Evolutionary conservation across 2,888 invertebrate species (phyloP), one percentile per base, ranked within the genome.

Genomic region (Drosophila melanosoma): DNA sequence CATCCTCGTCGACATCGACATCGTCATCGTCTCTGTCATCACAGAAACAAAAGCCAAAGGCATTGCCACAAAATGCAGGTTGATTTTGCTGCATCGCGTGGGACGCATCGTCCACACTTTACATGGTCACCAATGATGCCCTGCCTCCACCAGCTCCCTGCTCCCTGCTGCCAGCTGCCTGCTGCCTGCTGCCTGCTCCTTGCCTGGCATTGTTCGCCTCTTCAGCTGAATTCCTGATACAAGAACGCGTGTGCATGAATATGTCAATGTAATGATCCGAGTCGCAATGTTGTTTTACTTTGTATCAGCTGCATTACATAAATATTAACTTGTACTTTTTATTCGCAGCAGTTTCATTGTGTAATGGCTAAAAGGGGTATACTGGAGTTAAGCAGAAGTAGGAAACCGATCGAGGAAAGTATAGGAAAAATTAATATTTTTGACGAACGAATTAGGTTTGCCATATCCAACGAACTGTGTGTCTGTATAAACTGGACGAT

Each of bases 291-390:
- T 45, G 58, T 79, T 74, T 69, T 73, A 61, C 57, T 65, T 73
- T 66, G 79, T 72, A 82, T 90, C 87, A 70, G 69, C 76, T 80
- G 90, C 72, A 90, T 85, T 85, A 85, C 90, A 85, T 85, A 85
- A 85, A 85, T 85, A 85, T 85, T 85, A 85, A 90, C 89, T 85
- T 85, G 84, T 90, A 85, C 90, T 85, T 85, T 85, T 84, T 90
- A 45, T 15, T 45, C 45, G 45, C 45, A 45, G 45, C 15, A 15
- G 23, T 45, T 45, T 23, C 45, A 23, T 4, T 23, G 23, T 23
- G 45, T 45, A 23, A 45, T 26, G 15, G 1, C 23, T 8, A 8
- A 23, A 45, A 15, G 45, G 23, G 45, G 45, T 23, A 45, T 45
- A 45, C 15, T 8, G 8, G 23, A 1, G 1, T 8, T 2, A 15